Evolutionary conservation across 2,888 invertebrate genomes (phyloP).

Genomic region (Ischnus inquisitorius): DNA sequence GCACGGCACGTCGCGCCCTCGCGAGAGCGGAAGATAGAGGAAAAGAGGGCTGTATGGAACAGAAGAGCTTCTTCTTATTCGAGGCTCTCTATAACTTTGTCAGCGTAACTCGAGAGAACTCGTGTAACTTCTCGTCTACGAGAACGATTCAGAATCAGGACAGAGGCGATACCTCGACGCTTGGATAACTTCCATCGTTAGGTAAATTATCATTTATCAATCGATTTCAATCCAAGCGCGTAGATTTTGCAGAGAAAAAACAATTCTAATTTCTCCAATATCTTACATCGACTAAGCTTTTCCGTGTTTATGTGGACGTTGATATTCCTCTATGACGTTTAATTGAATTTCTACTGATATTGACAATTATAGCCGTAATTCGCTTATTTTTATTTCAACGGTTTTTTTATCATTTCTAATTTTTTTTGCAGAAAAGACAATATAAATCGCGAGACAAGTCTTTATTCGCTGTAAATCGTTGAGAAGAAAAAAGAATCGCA

Average conservation of each 20-base stretch:
- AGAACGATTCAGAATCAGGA: conserved; percentile 54
- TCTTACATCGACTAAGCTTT: too few relatives aligned
- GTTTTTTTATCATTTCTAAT: neutral
- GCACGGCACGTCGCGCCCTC: conserved; percentile 33
- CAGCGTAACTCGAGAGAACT: conserved; percentile 67
- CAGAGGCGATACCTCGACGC: conserved; percentile 17
- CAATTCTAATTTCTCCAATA: neutral
- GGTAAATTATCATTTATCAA: neutral
- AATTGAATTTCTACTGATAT: neutral
- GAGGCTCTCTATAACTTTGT: conserved; percentile 69
- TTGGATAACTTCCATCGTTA: neutral
- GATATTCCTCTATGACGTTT: neutral
- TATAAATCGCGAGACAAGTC: conserved; percentile 11
- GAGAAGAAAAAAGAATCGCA: conserved; percentile 19
- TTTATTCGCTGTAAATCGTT: conserved; percentile 2
- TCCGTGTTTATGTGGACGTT: too few relatives aligned
- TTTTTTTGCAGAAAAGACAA: neutral
- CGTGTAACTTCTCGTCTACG: conserved; percentile 19
- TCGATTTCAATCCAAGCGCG: neutral
- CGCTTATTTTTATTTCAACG: neutral
- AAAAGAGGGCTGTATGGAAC: conserved; percentile 22
- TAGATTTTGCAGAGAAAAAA: neutral
- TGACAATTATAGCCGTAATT: neutral
- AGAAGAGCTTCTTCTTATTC: conserved; percentile 60
- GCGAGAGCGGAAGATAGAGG: conserved; percentile 53